Percentiles rank a stretch among this genome's conserved stretches.
phyloP scores from a whole-genome alignment of 1,140 invertebrate species.

The Campoletis sonorensis region DNA sequence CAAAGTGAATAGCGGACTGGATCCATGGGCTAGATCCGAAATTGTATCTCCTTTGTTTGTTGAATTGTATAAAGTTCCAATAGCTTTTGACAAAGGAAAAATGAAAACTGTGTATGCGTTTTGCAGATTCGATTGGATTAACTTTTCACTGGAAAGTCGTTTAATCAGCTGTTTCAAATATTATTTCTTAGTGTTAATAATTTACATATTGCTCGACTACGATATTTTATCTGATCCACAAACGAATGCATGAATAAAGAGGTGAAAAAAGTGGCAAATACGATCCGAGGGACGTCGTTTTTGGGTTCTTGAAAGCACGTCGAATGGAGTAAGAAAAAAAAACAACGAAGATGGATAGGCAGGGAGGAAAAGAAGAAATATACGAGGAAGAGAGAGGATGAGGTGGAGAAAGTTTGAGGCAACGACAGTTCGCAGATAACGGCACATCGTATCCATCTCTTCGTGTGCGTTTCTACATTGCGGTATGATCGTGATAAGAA shows the following conservation, averaged over 20 bases:
- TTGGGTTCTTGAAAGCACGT: not conserved
- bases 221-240: not conserved
- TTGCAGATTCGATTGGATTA: no score
- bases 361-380: not conserved
- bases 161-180: no score
- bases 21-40: no score
- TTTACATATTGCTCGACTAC: not conserved
- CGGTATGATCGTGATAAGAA: constrained; percentile 50
- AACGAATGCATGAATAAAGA: no score
- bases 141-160: no score
- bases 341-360: not conserved
- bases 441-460: constrained; percentile 17
- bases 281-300: not conserved
- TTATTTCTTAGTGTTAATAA: no score
- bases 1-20: not conserved
- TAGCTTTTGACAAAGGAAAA: no score
- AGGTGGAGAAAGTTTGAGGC: not conserved
- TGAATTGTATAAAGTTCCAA: no score
- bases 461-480: not conserved
- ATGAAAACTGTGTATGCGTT: no score
- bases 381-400: not conserved
- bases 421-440: constrained; percentile 40
- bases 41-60: no score
- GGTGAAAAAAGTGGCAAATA: not conserved
- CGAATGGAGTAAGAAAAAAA: not conserved